phyloP scores from a whole-genome alignment of 2,113 vertebrate genomes.

The Semicossyphus pulcher region DNA sequence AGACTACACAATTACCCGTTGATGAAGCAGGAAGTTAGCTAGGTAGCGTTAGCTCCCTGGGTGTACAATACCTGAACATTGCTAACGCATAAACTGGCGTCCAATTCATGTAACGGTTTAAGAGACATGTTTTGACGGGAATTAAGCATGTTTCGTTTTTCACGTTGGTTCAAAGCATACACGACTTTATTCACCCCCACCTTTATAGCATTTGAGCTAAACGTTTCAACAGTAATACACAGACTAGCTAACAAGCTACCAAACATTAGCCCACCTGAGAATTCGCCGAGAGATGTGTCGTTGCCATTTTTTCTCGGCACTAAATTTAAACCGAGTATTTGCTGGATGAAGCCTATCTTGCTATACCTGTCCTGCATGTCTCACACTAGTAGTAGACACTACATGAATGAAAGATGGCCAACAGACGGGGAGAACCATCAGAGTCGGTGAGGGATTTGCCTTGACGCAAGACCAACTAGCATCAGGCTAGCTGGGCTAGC shows the following conservation, averaged over 20 bases:
- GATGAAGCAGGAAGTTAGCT: slow-evolving; percentile 17
- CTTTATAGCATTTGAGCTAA: neutral
- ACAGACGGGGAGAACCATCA: slow-evolving; percentile 15
- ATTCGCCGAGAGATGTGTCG: slow-evolving; percentile 81
- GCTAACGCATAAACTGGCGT: neutral
- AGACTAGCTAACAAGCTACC: slow-evolving; percentile 17
- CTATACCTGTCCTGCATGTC: slow-evolving; percentile 76
- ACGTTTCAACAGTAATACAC: neutral
- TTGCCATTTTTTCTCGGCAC: slow-evolving; percentile 83
- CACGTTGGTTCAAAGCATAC: neutral
- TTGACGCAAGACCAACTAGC: slow-evolving; percentile 24
- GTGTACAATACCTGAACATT: neutral
- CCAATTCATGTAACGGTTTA: neutral
- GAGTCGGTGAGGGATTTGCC: neutral
- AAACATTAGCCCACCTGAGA: slow-evolving; percentile 78
- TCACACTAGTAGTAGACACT: slow-evolving; percentile 20
- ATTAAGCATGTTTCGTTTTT: rapidly evolving
- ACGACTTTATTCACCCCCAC: rapidly evolving
- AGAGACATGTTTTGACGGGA: rapidly evolving
- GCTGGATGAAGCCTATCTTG: slow-evolving; percentile 79
- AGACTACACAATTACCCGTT: neutral
- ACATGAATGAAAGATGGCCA: slow-evolving; percentile 18
- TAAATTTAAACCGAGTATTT: slow-evolving; percentile 83
- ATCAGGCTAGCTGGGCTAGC: slow-evolving; percentile 18
- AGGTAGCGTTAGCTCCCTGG: neutral